These are phyloP conservation scores for Polyploca ridens DNA, from an alignment of 2,888 invertebrate genomes.

Conservation along the genomic window DNA sequence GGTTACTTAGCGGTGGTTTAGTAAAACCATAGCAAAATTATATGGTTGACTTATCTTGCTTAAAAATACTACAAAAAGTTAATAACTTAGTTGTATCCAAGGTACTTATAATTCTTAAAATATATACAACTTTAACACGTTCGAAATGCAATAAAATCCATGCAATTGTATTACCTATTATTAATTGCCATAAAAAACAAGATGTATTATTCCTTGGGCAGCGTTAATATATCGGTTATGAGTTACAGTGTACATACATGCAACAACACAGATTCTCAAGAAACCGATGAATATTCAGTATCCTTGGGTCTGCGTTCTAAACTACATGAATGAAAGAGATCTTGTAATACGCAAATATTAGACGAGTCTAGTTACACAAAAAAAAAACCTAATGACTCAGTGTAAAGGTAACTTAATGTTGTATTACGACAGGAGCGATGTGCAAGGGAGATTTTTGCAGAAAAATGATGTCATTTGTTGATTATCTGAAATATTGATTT, in stretches of 20 bases:
- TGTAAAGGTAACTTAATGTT: neutral
- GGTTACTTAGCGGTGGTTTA: too few species aligned
- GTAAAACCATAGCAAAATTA: too few species aligned
- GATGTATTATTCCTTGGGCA: too few species aligned
- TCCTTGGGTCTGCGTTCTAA: neutral
- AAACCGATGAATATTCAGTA: conserved; percentile 1
- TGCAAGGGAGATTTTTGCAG: neutral
- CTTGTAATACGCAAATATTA: conserved; percentile 2
- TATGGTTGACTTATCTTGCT: too few species aligned
- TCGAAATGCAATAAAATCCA: too few species aligned
- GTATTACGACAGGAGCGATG: neutral
- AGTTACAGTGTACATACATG: neutral
- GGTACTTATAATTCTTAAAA: too few species aligned
- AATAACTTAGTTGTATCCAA: too few species aligned
- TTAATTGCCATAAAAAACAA: too few species aligned
- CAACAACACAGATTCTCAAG: neutral
- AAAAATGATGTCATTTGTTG: neutral
- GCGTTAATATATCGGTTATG: neutral
- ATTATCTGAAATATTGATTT: conserved; percentile 5
- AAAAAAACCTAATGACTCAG: neutral
- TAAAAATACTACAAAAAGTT: too few species aligned
- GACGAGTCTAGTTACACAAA: neutral
- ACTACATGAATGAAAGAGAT: conserved; percentile 6
- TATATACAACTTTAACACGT: too few species aligned
- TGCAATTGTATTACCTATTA: too few species aligned